These are phyloP conservation scores for Oreohelix idahoensis DNA, from an alignment of 1,140 invertebrate genomes.

Conservation along the genomic window DNA sequence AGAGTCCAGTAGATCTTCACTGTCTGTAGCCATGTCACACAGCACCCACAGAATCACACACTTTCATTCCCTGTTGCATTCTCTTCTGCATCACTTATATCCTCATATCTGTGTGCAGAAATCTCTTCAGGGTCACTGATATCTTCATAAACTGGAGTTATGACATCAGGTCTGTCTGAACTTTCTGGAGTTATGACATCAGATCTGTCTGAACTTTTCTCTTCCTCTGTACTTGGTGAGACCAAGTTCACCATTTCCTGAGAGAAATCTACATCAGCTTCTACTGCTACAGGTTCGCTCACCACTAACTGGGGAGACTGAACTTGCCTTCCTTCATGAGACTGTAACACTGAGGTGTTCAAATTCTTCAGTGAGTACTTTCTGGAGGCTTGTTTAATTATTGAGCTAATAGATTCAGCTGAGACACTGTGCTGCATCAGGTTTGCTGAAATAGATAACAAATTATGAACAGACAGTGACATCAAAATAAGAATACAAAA, in stretches of 20 bases:
- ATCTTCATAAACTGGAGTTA: constrained; percentile 16
- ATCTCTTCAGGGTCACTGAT: constrained; percentile 12
- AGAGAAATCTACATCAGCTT: not conserved
- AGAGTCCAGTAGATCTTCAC: too few relatives aligned
- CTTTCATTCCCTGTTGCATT: not conserved
- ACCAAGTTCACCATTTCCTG: constrained; percentile 22
- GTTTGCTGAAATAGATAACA: constrained; percentile 17
- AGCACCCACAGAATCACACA: not conserved
- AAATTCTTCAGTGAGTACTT: not conserved
- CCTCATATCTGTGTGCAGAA: constrained; percentile 6
- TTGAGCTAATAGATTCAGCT: not conserved
- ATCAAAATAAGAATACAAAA: not conserved
- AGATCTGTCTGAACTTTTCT: not conserved
- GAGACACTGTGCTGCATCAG: not conserved
- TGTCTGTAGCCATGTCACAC: not conserved
- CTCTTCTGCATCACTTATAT: not conserved
- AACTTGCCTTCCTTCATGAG: not conserved
- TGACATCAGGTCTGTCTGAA: not conserved
- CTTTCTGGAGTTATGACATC: not conserved
- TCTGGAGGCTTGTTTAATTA: not conserved
- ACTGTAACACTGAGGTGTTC: not conserved
- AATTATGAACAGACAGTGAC: too few relatives aligned
- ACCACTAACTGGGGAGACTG: not conserved
- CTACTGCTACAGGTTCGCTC: not conserved
- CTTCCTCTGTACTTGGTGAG: constrained; percentile 13